phyloP scores from a whole-genome alignment of 2,797 vertebrate genomes.

The Pithecia hirsuta region DNA sequence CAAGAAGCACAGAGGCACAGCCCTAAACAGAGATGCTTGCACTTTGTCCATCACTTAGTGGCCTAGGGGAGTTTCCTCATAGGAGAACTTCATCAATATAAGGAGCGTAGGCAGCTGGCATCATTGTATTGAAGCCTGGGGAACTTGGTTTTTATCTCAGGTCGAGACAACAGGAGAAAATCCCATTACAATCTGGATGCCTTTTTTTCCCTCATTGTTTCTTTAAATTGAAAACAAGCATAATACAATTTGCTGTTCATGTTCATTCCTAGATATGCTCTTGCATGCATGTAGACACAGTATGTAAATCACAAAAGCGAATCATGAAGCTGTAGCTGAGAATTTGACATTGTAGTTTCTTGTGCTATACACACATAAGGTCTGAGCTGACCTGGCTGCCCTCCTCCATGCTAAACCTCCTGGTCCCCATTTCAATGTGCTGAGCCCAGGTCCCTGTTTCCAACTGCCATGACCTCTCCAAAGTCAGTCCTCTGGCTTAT shows the following conservation, averaged over 20 bases:
- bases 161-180: neutral
- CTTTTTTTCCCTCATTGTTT: neutral
- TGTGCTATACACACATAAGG: fast-evolving
- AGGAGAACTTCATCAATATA: neutral
- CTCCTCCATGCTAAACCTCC: neutral
- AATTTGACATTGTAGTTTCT: fast-evolving
- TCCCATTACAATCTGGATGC: too few species aligned
- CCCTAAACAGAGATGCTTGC: neutral
- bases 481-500: neutral
- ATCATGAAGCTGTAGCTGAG: fast-evolving
- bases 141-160: neutral
- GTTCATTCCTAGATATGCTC: fast-evolving
- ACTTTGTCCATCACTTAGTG: neutral
- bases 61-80: neutral
- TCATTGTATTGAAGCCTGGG: neutral
- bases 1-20: neutral
- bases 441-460: neutral
- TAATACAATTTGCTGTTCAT: fast-evolving
- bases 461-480: neutral
- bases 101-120: neutral
- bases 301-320: neutral
- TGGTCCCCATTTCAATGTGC: neutral
- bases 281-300: fast-evolving
- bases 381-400: neutral
- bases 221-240: neutral